Percentiles rank a stretch among this genome's conserved stretches.
Evolutionary conservation across 2,113 vertebrate species (phyloP).

Genomic region (Rhinopomastus cyanomelas): DNA sequence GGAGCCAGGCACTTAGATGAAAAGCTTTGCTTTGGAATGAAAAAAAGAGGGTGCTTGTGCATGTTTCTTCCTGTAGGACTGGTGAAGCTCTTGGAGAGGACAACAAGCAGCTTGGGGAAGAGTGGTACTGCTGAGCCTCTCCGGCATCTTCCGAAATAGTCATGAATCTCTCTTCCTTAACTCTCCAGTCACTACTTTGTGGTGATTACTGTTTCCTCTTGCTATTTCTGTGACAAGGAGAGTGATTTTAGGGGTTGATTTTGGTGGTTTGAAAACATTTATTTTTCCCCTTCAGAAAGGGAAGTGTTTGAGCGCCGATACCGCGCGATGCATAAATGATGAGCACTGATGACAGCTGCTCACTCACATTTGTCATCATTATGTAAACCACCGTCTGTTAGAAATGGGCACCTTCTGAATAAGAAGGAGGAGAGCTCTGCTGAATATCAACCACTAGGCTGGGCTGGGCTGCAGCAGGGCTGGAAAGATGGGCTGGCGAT

Average conservation of each 20-base stretch:
- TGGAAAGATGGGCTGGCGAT: not conserved
- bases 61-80: not conserved
- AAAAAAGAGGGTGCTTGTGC: not conserved
- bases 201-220: not conserved
- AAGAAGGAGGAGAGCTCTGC: not conserved
- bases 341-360: constrained; percentile 54
- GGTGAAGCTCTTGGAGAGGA: not conserved
- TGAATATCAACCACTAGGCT: not conserved
- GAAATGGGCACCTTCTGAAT: not conserved
- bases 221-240: not conserved
- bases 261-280: constrained; percentile 1
- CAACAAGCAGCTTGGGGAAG: not conserved
- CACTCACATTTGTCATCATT: constrained; percentile 57
- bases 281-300: not conserved
- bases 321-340: not conserved
- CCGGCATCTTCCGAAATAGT: not conserved
- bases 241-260: not conserved
- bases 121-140: not conserved
- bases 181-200: not conserved
- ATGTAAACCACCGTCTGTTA: constrained; percentile 49
- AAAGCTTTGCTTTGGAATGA: not conserved
- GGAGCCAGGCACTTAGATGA: not conserved
- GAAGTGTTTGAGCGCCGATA: not conserved
- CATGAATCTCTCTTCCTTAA: not conserved
- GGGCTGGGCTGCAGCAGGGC: not conserved